Base-by-base conservation (phyloP, 1,140 invertebrate genomes). In the Apis laboriosa region DNA sequence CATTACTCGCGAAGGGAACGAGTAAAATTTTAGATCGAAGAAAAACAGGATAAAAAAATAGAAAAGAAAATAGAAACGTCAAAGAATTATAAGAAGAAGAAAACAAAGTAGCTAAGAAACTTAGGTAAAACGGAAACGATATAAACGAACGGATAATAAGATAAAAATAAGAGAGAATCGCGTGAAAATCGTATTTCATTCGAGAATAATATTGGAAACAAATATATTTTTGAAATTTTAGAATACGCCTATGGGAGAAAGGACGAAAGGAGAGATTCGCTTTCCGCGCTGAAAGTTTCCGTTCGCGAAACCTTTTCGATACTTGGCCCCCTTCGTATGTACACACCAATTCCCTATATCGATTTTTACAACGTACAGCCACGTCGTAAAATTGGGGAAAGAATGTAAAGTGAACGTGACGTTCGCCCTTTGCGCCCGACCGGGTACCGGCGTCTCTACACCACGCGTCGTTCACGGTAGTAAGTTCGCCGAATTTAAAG, bases 341-440 rank as follows among this genome's bases (percentile, higher is more conserved):
- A 79, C 51, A 73, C n/a, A 56, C 56, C 78, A 82, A 85, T 73
- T 74, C 77, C 80, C 63, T 75, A 77, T 86, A 88, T 88, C 84
- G 87, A 89, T 88, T 89, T 89, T 89, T 88, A 89, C 87, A 86
- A 79, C 86, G 73, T 28, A 60, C 66, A 56, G 63, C 56, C 56
- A 24, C 80, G 74, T 84, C 80, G 75, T 88, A 88, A 88, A 88
- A 84, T 88, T 88, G 84, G 77, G 61, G 55, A 63, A 77, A 74
- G 79, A 85, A 88, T 88, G 86, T 83, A 63, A 88, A 88, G 64
- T 88, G 34, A 82, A 84, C 64, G 78, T 81, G 84, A 88, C 79
- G 67, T 77, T 73, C 80, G 73, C 80, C 77, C 80, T 68, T 76
- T 72, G 64, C 63, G 70, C 61, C 56, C 76, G 58, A 70, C 58